Evolutionary conservation across 2,888 invertebrate species (phyloP).

Genomic region (Tholera decimalis): DNA sequence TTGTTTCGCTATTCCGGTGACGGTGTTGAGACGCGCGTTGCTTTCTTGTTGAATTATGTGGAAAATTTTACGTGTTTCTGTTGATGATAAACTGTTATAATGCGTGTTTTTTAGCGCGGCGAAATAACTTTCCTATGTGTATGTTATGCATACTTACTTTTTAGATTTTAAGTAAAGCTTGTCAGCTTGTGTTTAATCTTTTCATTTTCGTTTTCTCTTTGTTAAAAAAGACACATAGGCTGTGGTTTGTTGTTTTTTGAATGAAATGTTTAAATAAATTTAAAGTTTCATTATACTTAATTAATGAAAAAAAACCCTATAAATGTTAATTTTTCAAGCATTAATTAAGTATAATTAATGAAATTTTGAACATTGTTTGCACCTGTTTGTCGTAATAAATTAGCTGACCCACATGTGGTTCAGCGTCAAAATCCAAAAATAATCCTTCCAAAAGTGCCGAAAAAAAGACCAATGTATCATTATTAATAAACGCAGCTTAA

Average conservation of each 20-base stretch:
- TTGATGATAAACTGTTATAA: conserved; percentile 4
- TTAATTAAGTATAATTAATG: not conserved
- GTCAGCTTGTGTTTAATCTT: not conserved
- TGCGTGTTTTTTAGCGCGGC: not conserved
- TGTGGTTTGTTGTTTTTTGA: not conserved
- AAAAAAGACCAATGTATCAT: conserved; percentile 68
- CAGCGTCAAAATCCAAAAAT: not conserved
- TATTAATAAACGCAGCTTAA: conserved; percentile 76
- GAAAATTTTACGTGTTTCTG: conserved; percentile 61
- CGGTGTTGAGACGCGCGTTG: conserved; percentile 64
- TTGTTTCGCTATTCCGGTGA: conserved; percentile 75
- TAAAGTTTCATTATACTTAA: not conserved
- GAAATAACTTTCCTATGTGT: not conserved
- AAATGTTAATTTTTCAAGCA: too few species aligned
- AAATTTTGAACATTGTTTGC: not conserved
- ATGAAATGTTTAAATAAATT: not conserved
- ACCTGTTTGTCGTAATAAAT: not conserved
- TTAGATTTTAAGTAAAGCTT: not conserved
- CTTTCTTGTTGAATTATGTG: conserved; percentile 62
- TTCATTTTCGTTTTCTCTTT: not conserved
- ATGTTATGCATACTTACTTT: not conserved
- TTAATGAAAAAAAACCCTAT: too few species aligned
- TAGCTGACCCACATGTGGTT: not conserved
- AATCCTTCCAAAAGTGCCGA: conserved; percentile 11
- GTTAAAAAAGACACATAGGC: not conserved